Evolutionary conservation across 2,113 vertebrate genomes (phyloP).

Genomic region (human (Homo sapiens)): DNA sequence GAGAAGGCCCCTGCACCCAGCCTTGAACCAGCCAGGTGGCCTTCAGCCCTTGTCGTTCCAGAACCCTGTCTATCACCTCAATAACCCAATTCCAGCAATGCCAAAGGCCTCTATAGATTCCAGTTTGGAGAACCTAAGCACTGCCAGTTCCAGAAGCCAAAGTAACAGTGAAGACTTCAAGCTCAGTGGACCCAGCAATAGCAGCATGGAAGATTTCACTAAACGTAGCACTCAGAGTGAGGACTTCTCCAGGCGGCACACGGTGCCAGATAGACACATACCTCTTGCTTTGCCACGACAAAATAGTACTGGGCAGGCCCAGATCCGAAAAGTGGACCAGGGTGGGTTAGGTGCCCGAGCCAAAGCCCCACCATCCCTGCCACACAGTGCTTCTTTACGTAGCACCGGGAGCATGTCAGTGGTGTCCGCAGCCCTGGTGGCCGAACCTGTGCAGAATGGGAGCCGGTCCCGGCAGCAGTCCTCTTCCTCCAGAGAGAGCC

Average conservation of each 20-base stretch:
- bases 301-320: constrained; percentile 90
- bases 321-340: constrained; percentile 91
- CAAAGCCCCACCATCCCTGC: constrained; percentile 85
- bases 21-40: constrained; percentile 91
- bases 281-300: constrained; percentile 91
- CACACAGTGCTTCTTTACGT: constrained; percentile 88
- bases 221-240: constrained; percentile 89
- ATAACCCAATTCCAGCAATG: constrained; percentile 83
- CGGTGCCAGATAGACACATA: constrained; percentile 79
- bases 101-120: constrained; percentile 90
- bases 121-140: constrained; percentile 96
- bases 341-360: constrained; percentile 85
- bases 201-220: constrained; percentile 91
- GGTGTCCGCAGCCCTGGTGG: constrained; percentile 80
- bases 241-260: constrained; percentile 84
- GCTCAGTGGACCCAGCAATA: constrained; percentile 88
- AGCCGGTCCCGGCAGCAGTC: constrained; percentile 88
- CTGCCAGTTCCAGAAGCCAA: constrained; percentile 92
- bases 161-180: constrained; percentile 92
- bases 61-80: constrained; percentile 97
- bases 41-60: constrained; percentile 96
- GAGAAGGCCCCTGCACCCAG: constrained; percentile 89
- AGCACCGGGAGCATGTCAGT: constrained; percentile 89
- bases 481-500: constrained; percentile 87
- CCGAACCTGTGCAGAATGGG: constrained; percentile 81